These are phyloP conservation scores for Electrophaes corylata DNA, from an alignment of 2,888 invertebrate genomes.

Conservation along the genomic window DNA sequence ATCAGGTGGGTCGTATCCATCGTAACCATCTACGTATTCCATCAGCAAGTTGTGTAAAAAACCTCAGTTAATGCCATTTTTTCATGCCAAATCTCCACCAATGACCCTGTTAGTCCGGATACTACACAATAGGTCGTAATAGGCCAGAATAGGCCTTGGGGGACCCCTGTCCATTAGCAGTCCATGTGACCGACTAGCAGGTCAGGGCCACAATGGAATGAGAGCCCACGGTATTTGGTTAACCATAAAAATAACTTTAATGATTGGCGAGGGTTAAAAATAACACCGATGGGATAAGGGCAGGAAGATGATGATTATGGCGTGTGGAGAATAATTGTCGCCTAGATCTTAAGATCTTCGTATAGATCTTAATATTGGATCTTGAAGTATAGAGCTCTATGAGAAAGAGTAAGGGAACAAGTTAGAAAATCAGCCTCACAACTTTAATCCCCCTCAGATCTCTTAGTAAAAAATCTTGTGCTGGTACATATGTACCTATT, in stretches of 20 bases:
- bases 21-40: no score
- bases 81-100: constrained; percentile 6
- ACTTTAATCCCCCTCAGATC: no score
- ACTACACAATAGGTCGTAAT: constrained; percentile 28
- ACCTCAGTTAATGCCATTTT: neutral
- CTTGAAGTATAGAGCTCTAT: no score
- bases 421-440: no score
- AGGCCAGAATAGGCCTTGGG: constrained; percentile 17
- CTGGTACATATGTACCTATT: no score
- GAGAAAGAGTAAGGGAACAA: no score
- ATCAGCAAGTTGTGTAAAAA: no score
- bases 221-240: constrained; percentile 22
- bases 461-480: no score
- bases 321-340: neutral
- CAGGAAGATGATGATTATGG: no score
- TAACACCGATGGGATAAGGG: neutral
- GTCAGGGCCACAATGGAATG: constrained; percentile 32
- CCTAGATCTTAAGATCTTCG: neutral
- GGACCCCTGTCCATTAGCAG: constrained; percentile 33
- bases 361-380: no score
- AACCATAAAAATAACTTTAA: constrained; percentile 13
- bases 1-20: no score
- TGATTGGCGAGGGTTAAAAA: neutral
- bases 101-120: constrained; percentile 28
- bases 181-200: constrained; percentile 28